These are phyloP conservation scores for Trididemnum nubilum DNA, from an alignment of 23 tunicate species.

Conservation along the genomic window DNA sequence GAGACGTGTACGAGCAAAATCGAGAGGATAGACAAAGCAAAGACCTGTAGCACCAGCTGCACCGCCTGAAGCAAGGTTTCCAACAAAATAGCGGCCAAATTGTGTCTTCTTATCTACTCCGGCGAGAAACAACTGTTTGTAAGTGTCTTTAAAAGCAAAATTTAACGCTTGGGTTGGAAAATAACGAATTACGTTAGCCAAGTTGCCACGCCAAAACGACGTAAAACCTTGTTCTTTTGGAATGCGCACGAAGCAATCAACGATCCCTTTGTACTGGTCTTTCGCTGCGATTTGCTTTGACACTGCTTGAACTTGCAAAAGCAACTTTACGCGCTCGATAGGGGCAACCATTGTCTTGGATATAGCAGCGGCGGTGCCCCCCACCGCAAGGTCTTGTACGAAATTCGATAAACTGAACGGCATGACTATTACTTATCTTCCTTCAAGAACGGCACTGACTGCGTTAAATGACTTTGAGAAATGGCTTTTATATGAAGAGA, in stretches of 20 bases:
- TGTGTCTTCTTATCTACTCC: conserved; percentile 90
- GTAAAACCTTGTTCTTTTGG: conserved; percentile 77
- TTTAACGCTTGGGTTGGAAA: conserved; percentile 98
- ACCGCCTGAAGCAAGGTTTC: conserved; percentile 98
- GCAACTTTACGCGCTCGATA: conserved; percentile 91
- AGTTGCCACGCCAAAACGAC: conserved; percentile 95
- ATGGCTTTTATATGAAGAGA: neutral
- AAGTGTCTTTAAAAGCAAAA: conserved; percentile 98
- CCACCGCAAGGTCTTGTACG: conserved; percentile 83
- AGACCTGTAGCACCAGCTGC: conserved; percentile 97
- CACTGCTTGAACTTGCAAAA: conserved; percentile 85
- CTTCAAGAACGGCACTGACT: no score
- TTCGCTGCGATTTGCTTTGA: conserved; percentile 66
- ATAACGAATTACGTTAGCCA: conserved; percentile 97
- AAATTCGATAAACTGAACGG: conserved; percentile 76
- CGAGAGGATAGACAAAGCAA: conserved; percentile 94
- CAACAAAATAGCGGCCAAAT: conserved; percentile 79
- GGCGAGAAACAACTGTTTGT: conserved; percentile 76
- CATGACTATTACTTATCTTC: conserved; percentile 40
- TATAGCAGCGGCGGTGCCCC: conserved; percentile 95
- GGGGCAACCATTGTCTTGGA: conserved; percentile 97
- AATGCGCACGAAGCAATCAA: conserved; percentile 80
- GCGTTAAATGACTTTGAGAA: no score
- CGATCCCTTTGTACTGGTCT: conserved; percentile 81
- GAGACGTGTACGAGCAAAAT: conserved; percentile 93